Evolutionary conservation across 2,797 vertebrate species (phyloP).

Genomic region (Pipistrellus pygmaeus): DNA sequence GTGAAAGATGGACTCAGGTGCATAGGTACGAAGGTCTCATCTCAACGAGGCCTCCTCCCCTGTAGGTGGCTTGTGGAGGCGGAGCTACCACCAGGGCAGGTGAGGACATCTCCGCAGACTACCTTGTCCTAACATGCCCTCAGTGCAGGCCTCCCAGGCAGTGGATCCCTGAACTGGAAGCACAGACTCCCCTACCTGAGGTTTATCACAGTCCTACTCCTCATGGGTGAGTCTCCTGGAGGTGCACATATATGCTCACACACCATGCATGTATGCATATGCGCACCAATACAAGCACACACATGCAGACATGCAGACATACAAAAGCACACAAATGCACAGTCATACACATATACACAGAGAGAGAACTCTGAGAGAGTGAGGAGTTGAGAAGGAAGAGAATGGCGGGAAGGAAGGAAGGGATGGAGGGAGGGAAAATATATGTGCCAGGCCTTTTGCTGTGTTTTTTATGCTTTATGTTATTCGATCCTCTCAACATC

Average conservation of each 20-base stretch:
- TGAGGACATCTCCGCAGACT: background rate
- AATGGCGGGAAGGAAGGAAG: no score
- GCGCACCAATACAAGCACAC: fast-evolving
- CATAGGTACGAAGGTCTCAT: background rate
- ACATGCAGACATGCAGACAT: fast-evolving
- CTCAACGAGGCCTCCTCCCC: background rate
- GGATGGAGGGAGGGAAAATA: no score
- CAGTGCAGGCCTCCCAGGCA: background rate
- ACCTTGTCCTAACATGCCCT: background rate
- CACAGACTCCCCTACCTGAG: background rate
- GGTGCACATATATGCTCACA: background rate
- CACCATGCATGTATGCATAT: fast-evolving
- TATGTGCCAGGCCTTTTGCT: background rate
- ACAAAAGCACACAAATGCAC: background rate
- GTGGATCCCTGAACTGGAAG: background rate
- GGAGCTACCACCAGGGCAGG: background rate
- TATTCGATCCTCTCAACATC: background rate
- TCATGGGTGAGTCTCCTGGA: background rate
- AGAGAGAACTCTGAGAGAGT: background rate
- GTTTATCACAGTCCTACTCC: background rate
- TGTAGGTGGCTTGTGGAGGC: background rate
- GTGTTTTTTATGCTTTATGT: background rate
- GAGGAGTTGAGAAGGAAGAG: background rate
- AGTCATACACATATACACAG: background rate
- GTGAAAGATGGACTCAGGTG: background rate